Percentiles rank a stretch among this genome's conserved stretches.
Evolutionary conservation across 53 echinoderm and acorn worm genomes (phyloP).

Genomic region (Zoroaster sp.): DNA sequence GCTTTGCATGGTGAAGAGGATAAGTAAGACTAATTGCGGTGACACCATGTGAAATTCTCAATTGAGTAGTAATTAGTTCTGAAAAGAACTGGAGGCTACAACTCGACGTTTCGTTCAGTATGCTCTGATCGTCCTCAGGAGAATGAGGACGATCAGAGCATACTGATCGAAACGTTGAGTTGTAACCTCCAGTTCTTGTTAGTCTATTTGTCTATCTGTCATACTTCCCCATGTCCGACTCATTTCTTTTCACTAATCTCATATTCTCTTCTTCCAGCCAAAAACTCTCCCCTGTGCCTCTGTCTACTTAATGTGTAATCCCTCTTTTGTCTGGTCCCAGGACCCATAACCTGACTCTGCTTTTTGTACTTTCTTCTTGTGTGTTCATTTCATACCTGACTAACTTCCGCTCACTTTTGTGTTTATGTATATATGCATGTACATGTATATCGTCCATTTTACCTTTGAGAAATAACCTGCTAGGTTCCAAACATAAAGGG

Average conservation of each 20-base stretch:
- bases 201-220: not conserved
- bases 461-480: too few species aligned
- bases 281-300: too few species aligned
- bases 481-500: too few species aligned
- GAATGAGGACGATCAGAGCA: not conserved
- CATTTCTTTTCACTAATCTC: not conserved
- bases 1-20: not conserved
- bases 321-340: too few species aligned
- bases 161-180: not conserved
- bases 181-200: not conserved
- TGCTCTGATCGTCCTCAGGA: too few species aligned
- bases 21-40: not conserved
- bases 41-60: not conserved
- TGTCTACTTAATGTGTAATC: too few species aligned
- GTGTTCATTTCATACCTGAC: not conserved
- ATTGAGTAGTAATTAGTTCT: too few species aligned
- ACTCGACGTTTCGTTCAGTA: too few species aligned
- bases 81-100: too few species aligned
- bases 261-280: too few species aligned
- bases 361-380: not conserved
- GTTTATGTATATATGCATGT: too few species aligned
- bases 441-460: too few species aligned
- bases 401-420: not conserved
- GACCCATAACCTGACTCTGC: not conserved
- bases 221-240: not conserved